These are phyloP conservation scores for Menura novaehollandiae DNA, from an alignment of 2,113 vertebrate genomes.

Conservation along the genomic window DNA sequence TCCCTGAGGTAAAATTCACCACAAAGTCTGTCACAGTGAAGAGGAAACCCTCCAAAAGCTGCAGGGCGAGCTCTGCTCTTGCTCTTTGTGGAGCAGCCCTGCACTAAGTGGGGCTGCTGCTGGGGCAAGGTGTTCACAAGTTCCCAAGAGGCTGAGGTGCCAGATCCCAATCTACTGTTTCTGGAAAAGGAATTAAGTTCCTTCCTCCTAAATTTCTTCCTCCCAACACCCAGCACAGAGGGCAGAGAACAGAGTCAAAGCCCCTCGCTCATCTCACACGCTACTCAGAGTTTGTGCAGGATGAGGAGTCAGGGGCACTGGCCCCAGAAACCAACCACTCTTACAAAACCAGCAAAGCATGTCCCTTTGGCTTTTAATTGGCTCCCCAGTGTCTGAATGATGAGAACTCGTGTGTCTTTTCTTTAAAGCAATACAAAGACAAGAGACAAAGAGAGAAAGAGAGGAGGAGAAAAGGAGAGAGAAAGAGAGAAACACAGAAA, in stretches of 20 bases:
- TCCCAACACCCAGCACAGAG: fast-evolving
- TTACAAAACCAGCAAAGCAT: background rate
- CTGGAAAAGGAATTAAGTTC: background rate
- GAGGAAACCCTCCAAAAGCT: background rate
- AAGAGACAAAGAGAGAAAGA: background rate
- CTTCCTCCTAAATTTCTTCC: background rate
- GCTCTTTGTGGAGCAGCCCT: background rate
- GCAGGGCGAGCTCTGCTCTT: background rate
- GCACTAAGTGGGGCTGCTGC: background rate
- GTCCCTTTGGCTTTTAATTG: background rate
- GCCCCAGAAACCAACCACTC: background rate
- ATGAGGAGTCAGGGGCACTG: background rate
- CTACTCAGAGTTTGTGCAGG: background rate
- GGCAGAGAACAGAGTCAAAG: background rate
- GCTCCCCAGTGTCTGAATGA: background rate
- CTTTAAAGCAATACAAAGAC: background rate
- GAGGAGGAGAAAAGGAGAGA: background rate
- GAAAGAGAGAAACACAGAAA: too few species aligned
- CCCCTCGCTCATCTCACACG: background rate
- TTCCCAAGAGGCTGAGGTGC: background rate
- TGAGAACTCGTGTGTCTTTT: background rate
- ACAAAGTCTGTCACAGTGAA: background rate
- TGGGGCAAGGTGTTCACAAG: background rate
- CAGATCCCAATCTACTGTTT: background rate
- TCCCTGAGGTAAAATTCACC: background rate